Evolutionary conservation across 64 coral and sea anemone species (phyloP).

Genomic region (Stichodactyla helianthus): DNA sequence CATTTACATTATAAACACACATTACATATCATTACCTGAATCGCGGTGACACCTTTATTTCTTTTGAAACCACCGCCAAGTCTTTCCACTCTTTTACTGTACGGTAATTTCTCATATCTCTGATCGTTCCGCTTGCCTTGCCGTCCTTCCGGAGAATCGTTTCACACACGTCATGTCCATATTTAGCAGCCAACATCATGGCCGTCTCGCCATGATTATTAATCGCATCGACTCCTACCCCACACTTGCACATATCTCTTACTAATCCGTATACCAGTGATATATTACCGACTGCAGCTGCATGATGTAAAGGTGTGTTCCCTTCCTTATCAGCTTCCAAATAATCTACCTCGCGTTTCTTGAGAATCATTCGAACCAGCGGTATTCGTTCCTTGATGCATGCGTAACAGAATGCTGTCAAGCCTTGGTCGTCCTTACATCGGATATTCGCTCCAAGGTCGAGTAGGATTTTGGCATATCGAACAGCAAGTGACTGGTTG

Average conservation of each 20-base stretch:
- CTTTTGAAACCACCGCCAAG: not conserved
- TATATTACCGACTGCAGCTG: conserved; percentile 17
- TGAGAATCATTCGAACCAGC: conserved; percentile 23
- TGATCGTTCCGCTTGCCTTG: not conserved
- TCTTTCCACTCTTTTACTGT: conserved; percentile 29
- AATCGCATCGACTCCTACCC: conserved; percentile 24
- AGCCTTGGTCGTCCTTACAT: conserved; percentile 15
- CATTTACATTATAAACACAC: too few relatives aligned
- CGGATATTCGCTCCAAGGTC: conserved; percentile 1
- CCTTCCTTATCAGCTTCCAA: conserved; percentile 36
- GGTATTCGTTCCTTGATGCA: conserved; percentile 18
- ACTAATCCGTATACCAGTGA: conserved; percentile 20
- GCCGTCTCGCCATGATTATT: conserved; percentile 43
- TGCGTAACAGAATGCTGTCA: conserved; percentile 35
- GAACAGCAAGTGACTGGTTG: conserved; percentile 13
- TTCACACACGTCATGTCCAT: conserved; percentile 25
- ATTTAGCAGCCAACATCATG: conserved; percentile 33
- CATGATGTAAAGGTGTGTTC: conserved; percentile 42
- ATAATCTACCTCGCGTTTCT: conserved; percentile 34
- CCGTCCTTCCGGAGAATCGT: conserved; percentile 18
- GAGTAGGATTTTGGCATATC: conserved; percentile 35
- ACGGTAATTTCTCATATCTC: conserved; percentile 17
- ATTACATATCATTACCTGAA: conserved; percentile 21
- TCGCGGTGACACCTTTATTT: conserved; percentile 13
- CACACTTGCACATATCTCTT: conserved; percentile 33